Base-by-base conservation (phyloP, 2,888 invertebrate genomes). In the Drosophila colorata region DNA sequence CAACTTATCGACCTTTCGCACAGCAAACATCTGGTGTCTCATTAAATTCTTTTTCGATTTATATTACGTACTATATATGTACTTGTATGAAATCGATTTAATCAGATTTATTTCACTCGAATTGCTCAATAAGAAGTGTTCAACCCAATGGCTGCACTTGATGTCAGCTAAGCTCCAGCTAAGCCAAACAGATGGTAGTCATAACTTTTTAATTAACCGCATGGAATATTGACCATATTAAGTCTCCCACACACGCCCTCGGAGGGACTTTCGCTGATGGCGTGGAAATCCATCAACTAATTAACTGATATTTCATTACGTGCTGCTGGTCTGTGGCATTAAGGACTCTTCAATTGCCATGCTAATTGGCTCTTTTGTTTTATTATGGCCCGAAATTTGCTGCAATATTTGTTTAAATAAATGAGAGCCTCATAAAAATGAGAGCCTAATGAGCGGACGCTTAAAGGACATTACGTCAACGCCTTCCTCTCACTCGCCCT, bases 201-300 rank as follows among this genome's bases (percentile, higher is more conserved):
- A 69, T 76, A 69, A 73, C 61, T 60, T 73, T 76, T 66, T 76
- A 73, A 76, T 76, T 76, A 69, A 66, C 53, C 43, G 14, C 56
- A 18, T 58, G 51, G 40, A 38, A 38, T 35, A 37, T 25, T 70
- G 46, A 23, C 41, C 57, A 31, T 8, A 38, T 57, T 33, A 25
- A 41, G 18, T 33, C 43, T 23, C n/a, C 28, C 9, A 28, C 16
- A 18, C 37, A 14, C 16, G 8, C 25, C 1, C 16, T 9, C 16
- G 13, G 11, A 43, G 20, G 3, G 18, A 33, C 13, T 13, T 13
- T n/a, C 5, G 20, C 38, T 18, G 11, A 14, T 8, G 3, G 31
- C 9, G 25, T n/a, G 16, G 9, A 38, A 58, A 58, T 56, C 37
- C 60, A 80, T 78, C 66, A 74, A 60, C 53, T 76, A 76, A 76